These are phyloP conservation scores for Rousettus leschenaultii DNA, from an alignment of 2,113 vertebrate species.

Conservation along the genomic window DNA sequence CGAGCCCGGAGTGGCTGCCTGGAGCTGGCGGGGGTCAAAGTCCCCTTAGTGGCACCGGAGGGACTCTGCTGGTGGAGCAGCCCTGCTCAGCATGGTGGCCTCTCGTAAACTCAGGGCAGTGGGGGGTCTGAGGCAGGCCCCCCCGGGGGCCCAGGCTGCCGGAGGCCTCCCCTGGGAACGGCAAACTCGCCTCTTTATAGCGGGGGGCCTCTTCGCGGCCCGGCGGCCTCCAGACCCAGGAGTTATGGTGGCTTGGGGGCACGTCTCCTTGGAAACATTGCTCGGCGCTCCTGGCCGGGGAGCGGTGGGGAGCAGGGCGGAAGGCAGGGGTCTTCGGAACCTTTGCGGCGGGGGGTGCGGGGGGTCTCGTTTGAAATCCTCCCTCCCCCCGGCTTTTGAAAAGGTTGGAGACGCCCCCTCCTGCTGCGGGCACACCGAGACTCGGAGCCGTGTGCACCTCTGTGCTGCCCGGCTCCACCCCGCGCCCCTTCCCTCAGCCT, in stretches of 20 bases:
- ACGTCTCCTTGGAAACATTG: conserved; percentile 70
- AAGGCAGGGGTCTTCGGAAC: conserved; percentile 68
- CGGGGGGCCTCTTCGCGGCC: conserved; percentile 21
- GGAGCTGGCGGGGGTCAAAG: conserved; percentile 52
- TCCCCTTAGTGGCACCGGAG: conserved; percentile 56
- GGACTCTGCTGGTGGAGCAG: background rate
- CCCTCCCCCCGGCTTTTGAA: conserved; percentile 58
- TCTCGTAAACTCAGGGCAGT: conserved; percentile 60
- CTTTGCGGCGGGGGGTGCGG: conserved; percentile 9
- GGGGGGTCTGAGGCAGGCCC: conserved; percentile 36
- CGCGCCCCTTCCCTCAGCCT: background rate
- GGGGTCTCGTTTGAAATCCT: conserved; percentile 72
- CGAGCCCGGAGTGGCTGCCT: conserved; percentile 31
- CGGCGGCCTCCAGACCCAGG: conserved; percentile 49
- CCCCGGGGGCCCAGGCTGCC: conserved; percentile 55
- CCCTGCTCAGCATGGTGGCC: background rate
- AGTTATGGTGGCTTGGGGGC: conserved; percentile 42
- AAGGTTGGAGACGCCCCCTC: conserved; percentile 41
- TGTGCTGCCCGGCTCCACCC: conserved; percentile 58
- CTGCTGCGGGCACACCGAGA: conserved; percentile 58
- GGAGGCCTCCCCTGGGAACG: conserved; percentile 60
- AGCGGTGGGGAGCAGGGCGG: conserved; percentile 47
- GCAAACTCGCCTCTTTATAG: conserved; percentile 65
- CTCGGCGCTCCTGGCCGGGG: background rate
- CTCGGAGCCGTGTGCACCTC: conserved; percentile 70